phyloP scores from a whole-genome alignment of 2,888 invertebrate species.

The Melolontha melolontha region DNA sequence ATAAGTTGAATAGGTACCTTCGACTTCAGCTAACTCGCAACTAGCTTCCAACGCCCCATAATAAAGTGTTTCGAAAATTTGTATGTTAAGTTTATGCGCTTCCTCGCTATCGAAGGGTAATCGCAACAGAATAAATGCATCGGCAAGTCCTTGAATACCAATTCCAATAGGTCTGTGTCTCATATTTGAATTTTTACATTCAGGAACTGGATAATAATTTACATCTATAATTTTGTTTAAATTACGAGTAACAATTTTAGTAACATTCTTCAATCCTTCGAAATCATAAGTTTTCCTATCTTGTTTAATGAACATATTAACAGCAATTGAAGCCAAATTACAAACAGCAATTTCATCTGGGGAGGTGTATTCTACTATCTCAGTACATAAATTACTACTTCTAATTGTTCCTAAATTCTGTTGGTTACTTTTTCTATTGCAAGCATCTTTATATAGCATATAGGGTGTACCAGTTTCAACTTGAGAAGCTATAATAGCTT shows the following conservation, averaged over 20 bases:
- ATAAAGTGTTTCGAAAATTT: conserved; percentile 98
- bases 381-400: conserved; percentile 97
- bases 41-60: conserved; percentile 97
- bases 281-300: conserved; percentile 88
- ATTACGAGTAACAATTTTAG: conserved; percentile 90
- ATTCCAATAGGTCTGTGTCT: conserved; percentile 90
- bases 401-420: conserved; percentile 98
- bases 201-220: conserved; percentile 94
- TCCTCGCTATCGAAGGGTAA: conserved; percentile 91
- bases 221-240: conserved; percentile 97
- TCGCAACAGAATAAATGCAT: conserved; percentile 94
- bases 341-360: conserved; percentile 97
- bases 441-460: conserved; percentile 96
- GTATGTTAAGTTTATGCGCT: conserved; percentile 88
- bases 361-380: conserved; percentile 95
- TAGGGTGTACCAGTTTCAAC: conserved; percentile 99
- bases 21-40: conserved; percentile 88
- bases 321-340: conserved; percentile 96
- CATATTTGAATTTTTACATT: conserved; percentile 89
- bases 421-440: conserved; percentile 97
- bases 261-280: conserved; percentile 84
- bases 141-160: conserved; percentile 97
- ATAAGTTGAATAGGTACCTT: conserved; percentile 93
- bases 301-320: conserved; percentile 91
- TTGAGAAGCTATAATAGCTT: conserved; percentile 93